Base-by-base conservation (phyloP, 2,797 vertebrate species). In the Anabacerthia variegaticeps region DNA sequence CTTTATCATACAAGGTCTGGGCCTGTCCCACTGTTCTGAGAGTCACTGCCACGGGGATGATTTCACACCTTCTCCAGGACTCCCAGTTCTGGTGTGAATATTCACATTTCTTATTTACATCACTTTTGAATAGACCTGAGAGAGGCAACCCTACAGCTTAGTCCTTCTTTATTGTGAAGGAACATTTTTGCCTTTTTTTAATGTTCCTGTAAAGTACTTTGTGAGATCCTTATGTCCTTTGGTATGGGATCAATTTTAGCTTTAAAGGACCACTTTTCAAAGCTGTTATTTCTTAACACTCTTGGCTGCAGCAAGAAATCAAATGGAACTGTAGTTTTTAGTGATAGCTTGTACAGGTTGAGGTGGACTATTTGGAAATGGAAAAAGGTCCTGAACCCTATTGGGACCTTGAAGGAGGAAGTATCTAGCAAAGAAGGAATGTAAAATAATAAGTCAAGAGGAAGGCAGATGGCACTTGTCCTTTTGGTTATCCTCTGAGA, bases 211-310 rank as follows among this genome's bases (percentile, higher is more conserved):
- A n/a, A 73, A 61, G 34, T 8, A 3, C 51, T 86, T 68, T 69
- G 6, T 59, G 17, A 78, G 41, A 73, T 30, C 36, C 27, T 52
- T 20, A 37, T 76, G 59, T 62, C 74, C 67, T 95, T 89, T 85
- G 1, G 2, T 49, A 46, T 12, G 17, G 39, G 48, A 56, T 37
- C 83, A 84, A 43, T 93, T 82, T 63, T 44, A 82, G 59, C 56
- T 88, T 94, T 67, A 80, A 92, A 81, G 66, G 63, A 58, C 73
- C 46, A 36, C 69, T 88, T 95, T 49, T 85, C 82, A 92, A 73
- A 84, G 85, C 39, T 88, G 55, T 59, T 92, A 81, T 88, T 94
- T 84, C 92, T 54, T 83, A 69, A 46, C 12, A 8, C 22, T 59
- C 48, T 36, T 26, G 63, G 61, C 74, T 91, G 84, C 59, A 46